Evolutionary conservation across 2,888 invertebrate genomes (phyloP), one percentile per base, ranked within the genome.

Genomic region (Lasioglossum villosulum): DNA sequence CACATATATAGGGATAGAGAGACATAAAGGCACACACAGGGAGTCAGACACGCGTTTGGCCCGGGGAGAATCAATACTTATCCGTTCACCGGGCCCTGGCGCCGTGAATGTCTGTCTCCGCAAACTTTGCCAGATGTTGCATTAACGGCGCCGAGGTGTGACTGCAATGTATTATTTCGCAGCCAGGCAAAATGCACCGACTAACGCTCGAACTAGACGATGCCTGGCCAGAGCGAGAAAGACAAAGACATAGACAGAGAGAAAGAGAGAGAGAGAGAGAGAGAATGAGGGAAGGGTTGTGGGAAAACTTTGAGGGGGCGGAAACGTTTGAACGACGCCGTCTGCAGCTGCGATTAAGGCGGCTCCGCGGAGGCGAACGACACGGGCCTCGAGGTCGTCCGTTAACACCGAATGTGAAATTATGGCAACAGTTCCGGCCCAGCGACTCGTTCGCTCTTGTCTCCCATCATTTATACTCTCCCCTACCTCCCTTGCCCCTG

Each of bases 261-360:
- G 63, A 66, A 2, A 27, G 5, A 14, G 14, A 59, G 27, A 27
- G 5, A 14, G 14, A 59, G 27, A 27, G 56, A n/a, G n/a, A 56
- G n/a, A n/a, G 56, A 14, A 12, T 10, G n/a, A 14, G 23, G 8
- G 23, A 23, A 23, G 52, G 23, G 52, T 3, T 52, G 52, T 52
- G 59, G 73, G 85, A 85, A 86, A 86, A 84, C 80, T 84, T 77
- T 30, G 68, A 42, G 30, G 16, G 45, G 30, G 23, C 68, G 80
- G 85, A 80, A 84, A 70, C 30, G 77, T 83, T 82, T 68, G 79
- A 75, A 74, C 80, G 83, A 74, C 80, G 86, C 81, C 80, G 86
- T 86, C 81, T 86, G 86, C 80, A 86, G 86, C 86, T 80, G 78
- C 86, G 86, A 86, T 86, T 63, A 86, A 86, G 86, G 77, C 80